These are phyloP conservation scores for Chloebia gouldiae DNA, from an alignment of 2,113 vertebrate genomes.

Conservation along the genomic window DNA sequence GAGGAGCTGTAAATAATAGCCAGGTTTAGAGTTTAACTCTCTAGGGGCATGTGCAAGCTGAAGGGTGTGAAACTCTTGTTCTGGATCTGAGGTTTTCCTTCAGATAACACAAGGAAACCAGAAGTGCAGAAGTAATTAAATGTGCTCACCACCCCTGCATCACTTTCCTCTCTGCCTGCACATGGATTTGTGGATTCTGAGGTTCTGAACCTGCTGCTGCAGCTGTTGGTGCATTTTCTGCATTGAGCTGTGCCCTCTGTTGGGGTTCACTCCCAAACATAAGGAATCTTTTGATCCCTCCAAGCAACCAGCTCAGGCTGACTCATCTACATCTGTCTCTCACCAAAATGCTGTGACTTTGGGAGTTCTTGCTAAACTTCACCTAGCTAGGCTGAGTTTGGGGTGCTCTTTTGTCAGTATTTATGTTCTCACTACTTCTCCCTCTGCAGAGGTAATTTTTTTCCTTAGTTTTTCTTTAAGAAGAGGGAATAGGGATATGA, in stretches of 20 bases:
- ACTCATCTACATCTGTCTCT: not conserved
- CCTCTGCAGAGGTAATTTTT: not conserved
- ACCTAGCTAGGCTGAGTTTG: not conserved
- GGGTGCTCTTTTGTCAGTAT: not conserved
- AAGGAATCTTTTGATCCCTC: not conserved
- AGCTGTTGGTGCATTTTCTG: not conserved
- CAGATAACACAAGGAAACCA: not conserved
- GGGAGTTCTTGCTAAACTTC: not conserved
- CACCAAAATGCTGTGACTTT: not conserved
- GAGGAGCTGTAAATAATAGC: slow-evolving; percentile 6
- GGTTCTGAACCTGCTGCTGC: not conserved
- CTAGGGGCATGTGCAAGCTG: not conserved
- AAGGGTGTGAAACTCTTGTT: not conserved
- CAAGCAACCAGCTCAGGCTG: not conserved
- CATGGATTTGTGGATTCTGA: not conserved
- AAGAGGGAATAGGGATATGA: not conserved
- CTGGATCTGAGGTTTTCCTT: not conserved
- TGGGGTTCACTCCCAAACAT: not conserved
- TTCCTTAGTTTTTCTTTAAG: not conserved
- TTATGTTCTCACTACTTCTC: not conserved
- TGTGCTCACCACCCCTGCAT: not conserved
- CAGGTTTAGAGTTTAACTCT: not conserved
- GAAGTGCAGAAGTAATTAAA: not conserved
- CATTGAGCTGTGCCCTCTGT: accelerated
- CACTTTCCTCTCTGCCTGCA: not conserved